These are phyloP conservation scores for Ctenicera cuprea DNA, from an alignment of 2,888 invertebrate species.

Conservation along the genomic window DNA sequence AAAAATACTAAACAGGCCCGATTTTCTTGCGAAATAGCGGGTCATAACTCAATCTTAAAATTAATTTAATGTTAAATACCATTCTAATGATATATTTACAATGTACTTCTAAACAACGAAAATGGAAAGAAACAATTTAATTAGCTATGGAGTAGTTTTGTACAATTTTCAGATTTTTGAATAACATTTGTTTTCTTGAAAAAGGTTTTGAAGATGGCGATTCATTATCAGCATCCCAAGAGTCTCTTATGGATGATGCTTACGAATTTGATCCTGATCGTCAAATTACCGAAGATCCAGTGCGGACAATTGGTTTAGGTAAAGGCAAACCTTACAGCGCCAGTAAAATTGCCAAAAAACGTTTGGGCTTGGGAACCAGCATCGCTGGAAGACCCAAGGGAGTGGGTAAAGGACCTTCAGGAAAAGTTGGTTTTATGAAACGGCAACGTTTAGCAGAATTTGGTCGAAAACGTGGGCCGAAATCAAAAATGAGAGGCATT, in stretches of 20 bases:
- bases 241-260: constrained; percentile 76
- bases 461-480: constrained; percentile 88
- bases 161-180: not conserved
- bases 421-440: constrained; percentile 84
- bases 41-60: too few relatives aligned
- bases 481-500: constrained; percentile 91
- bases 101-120: too few relatives aligned
- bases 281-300: constrained; percentile 66
- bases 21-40: too few relatives aligned
- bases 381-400: constrained; percentile 68
- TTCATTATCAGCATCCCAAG: constrained; percentile 80
- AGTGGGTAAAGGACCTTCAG: constrained; percentile 68
- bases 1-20: too few relatives aligned
- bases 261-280: constrained; percentile 74
- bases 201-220: constrained; percentile 81
- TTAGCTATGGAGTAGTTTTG: too few relatives aligned
- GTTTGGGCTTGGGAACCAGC: constrained; percentile 75
- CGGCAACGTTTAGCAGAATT: constrained; percentile 84
- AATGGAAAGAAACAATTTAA: too few relatives aligned
- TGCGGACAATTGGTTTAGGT: constrained; percentile 80
- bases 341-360: constrained; percentile 86
- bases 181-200: too few relatives aligned
- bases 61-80: too few relatives aligned
- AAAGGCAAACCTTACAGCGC: constrained; percentile 88
- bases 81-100: too few relatives aligned